Percentiles rank a stretch among this genome's conserved stretches.
Evolutionary conservation across 2,113 vertebrate species (phyloP).

Genomic region (Toxotes jaculatrix): DNA sequence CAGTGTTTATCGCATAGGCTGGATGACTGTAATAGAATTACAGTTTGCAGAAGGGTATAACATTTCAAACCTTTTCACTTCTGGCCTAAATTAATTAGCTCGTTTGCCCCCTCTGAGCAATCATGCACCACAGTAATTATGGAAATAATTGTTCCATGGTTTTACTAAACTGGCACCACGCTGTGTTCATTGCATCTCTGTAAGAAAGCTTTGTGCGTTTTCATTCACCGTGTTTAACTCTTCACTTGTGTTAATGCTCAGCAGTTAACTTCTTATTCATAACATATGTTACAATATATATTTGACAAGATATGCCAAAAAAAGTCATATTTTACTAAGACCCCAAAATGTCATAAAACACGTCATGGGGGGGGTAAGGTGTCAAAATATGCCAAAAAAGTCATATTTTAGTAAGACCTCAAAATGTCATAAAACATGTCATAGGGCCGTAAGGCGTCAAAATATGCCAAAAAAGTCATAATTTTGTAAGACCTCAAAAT

Average conservation of each 20-base stretch:
- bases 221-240: constrained; percentile 30
- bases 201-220: constrained; percentile 38
- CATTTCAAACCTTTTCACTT: constrained; percentile 62
- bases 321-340: too few relatives aligned
- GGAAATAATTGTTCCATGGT: constrained; percentile 55
- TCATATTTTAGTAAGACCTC: too few relatives aligned
- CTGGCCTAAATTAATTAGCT: constrained; percentile 56
- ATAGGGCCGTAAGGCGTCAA: too few relatives aligned
- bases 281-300: not conserved
- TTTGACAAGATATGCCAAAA: too few relatives aligned
- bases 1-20: constrained; percentile 50
- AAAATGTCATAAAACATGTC: too few relatives aligned
- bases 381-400: too few relatives aligned
- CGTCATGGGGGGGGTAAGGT: too few relatives aligned
- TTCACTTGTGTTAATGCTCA: constrained; percentile 9
- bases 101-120: constrained; percentile 42
- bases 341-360: too few relatives aligned
- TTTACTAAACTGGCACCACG: constrained; percentile 43
- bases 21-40: constrained; percentile 46
- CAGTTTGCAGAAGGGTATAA: constrained; percentile 43
- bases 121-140: constrained; percentile 52
- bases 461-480: too few relatives aligned
- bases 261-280: not conserved
- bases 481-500: too few relatives aligned
- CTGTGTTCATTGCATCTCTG: constrained; percentile 37